Percentiles rank a stretch among this genome's conserved stretches.
Evolutionary conservation across 1,140 invertebrate genomes (phyloP).

Genomic region (Patella vulgata): DNA sequence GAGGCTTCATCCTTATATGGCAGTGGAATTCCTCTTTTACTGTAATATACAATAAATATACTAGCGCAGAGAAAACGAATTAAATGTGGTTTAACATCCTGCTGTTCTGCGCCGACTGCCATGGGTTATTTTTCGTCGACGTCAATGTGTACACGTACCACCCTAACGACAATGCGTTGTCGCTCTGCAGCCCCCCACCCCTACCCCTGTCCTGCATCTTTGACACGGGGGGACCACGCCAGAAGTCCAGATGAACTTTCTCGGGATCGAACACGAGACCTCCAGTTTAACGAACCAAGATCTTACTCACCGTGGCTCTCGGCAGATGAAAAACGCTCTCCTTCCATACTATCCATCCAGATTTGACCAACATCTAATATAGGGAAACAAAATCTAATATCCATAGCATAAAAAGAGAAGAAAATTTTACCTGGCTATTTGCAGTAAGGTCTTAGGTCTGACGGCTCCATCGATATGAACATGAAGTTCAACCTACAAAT

Average conservation of each 20-base stretch:
- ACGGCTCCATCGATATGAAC: slow-evolving; percentile 71
- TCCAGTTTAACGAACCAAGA: background rate
- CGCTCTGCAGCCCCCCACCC: slow-evolving; percentile 14
- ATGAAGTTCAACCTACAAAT: slow-evolving; percentile 71
- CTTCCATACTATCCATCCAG: background rate
- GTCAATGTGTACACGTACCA: too few relatives aligned
- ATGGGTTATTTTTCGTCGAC: too few relatives aligned
- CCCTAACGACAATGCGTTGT: too few relatives aligned
- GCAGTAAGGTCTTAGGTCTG: slow-evolving; percentile 69
- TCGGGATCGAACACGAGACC: too few relatives aligned
- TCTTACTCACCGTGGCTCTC: background rate
- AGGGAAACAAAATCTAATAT: background rate
- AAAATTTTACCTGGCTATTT: slow-evolving; percentile 63
- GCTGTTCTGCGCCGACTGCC: too few relatives aligned
- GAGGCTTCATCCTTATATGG: too few relatives aligned
- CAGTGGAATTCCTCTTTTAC: too few relatives aligned
- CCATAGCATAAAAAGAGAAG: background rate
- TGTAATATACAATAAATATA: too few relatives aligned
- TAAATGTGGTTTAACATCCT: too few relatives aligned
- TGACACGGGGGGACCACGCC: too few relatives aligned
- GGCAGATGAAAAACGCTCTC: background rate
- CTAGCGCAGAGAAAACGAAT: too few relatives aligned
- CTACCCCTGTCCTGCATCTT: background rate
- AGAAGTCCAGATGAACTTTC: too few relatives aligned
- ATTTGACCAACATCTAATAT: slow-evolving; percentile 1